Evolutionary conservation across 2,888 invertebrate genomes (phyloP).

Genomic region (Agonopterix alstromeriana): DNA sequence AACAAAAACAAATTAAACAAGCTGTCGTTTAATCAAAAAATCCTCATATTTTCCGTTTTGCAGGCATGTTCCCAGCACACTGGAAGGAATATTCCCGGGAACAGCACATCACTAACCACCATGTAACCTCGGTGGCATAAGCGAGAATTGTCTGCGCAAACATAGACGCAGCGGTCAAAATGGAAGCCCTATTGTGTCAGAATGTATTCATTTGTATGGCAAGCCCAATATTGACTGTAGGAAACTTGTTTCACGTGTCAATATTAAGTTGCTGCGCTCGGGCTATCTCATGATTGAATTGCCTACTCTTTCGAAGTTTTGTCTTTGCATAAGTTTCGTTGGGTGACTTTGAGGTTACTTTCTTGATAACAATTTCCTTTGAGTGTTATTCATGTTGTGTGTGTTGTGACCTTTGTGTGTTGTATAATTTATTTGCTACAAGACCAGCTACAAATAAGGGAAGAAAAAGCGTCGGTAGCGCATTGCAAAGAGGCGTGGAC

Average conservation of each 20-base stretch:
- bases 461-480: no score
- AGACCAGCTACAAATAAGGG: no score
- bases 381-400: no score
- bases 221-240: constrained; percentile 65
- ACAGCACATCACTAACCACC: no score
- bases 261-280: constrained; percentile 34
- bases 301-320: constrained; percentile 16
- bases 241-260: constrained; percentile 66
- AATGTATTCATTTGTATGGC: constrained; percentile 75
- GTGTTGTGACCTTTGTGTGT: no score
- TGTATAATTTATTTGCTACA: no score
- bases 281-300: constrained; percentile 45
- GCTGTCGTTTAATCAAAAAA: no score
- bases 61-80: no score
- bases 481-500: no score
- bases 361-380: not conserved
- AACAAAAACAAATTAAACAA: no score
- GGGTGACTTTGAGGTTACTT: not conserved
- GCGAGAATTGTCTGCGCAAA: constrained; percentile 68
- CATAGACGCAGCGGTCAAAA: constrained; percentile 62
- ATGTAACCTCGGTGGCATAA: constrained; percentile 56
- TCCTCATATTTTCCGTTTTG: no score
- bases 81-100: no score
- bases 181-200: constrained; percentile 70
- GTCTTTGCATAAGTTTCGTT: not conserved